Conservation (phyloP, 2,888 invertebrate species). For the Drosophila conformis region DNA sequence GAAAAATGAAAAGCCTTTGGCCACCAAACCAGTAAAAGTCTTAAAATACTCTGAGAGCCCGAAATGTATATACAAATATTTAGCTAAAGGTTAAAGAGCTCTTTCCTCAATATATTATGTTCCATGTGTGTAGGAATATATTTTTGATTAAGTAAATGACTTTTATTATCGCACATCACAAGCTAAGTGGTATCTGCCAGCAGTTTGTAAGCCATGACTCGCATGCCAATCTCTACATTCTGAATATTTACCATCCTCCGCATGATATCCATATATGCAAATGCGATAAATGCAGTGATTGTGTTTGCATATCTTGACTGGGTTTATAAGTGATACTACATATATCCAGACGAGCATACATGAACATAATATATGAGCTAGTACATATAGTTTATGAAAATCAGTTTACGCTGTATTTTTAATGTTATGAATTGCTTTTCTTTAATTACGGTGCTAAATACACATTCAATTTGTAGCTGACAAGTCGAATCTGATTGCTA, state of each 20-base stretch:
- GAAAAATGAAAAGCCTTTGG: not conserved
- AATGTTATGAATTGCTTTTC: not conserved
- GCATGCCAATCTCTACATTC: not conserved
- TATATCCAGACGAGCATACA: not conserved
- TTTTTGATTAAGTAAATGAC: not conserved
- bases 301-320: not conserved
- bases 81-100: not conserved
- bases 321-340: not conserved
- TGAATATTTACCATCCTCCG: not conserved
- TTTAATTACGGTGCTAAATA: not conserved
- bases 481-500: not conserved
- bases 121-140: not conserved
- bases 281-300: not conserved
- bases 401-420: not conserved
- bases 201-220: not conserved
- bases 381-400: not conserved
- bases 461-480: not conserved
- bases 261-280: not conserved
- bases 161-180: not conserved
- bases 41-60: rapidly evolving
- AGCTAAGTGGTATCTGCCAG: not conserved
- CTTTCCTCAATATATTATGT: not conserved
- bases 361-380: not conserved
- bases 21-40: not conserved
- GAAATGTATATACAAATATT: not conserved